These are phyloP conservation scores for Bactericera cockerelli DNA, from an alignment of 1,140 invertebrate genomes.

Conservation along the genomic window DNA sequence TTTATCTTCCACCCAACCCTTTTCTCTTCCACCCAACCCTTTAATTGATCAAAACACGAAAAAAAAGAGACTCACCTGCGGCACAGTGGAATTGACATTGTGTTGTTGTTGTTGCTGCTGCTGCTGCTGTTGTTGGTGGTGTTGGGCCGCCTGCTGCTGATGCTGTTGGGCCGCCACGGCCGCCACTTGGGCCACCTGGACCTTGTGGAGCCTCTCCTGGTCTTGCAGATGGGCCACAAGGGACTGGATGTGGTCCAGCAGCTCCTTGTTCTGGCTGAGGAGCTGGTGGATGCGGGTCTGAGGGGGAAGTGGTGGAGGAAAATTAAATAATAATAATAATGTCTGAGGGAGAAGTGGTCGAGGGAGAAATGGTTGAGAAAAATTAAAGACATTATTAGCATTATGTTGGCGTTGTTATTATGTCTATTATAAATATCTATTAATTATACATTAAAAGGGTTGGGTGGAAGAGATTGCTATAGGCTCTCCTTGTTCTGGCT, in stretches of 20 bases:
- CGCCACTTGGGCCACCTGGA: neutral
- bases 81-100: slow-evolving; percentile 23
- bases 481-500: slow-evolving; percentile 90
- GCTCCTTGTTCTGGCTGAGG: slow-evolving; percentile 81
- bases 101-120: slow-evolving; percentile 35
- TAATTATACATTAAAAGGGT: too few species aligned
- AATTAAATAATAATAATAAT: too few species aligned
- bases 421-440: too few species aligned
- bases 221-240: slow-evolving; percentile 71
- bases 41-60: too few species aligned
- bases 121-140: slow-evolving; percentile 35
- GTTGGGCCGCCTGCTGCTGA: slow-evolving; percentile 46
- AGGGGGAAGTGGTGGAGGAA: too few species aligned
- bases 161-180: slow-evolving; percentile 37
- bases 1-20: too few species aligned
- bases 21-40: too few species aligned
- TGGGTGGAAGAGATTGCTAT: too few species aligned
- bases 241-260: slow-evolving; percentile 81
- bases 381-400: too few species aligned
- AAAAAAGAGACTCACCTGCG: slow-evolving; percentile 25
- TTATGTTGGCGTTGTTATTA: too few species aligned
- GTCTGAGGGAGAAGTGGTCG: too few species aligned
- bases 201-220: slow-evolving; percentile 40
- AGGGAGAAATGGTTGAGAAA: too few species aligned
- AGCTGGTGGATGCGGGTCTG: slow-evolving; percentile 86